Percentiles rank a stretch among this genome's conserved stretches.
Evolutionary conservation across 2,888 invertebrate species (phyloP).

Genomic region (Tiliacea aurago): DNA sequence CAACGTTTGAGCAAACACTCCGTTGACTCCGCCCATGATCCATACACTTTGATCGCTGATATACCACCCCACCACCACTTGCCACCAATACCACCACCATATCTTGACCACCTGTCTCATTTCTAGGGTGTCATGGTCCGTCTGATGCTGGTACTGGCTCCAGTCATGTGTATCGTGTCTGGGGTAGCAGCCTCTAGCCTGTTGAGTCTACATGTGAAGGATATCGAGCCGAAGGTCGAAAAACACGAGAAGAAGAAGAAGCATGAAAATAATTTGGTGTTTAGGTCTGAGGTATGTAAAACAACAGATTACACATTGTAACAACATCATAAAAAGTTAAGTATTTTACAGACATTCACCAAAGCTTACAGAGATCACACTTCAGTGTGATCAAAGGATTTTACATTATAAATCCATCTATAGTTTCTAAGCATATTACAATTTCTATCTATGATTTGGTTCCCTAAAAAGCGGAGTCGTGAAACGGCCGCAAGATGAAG

Average conservation of each 20-base stretch:
- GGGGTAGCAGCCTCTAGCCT: constrained; percentile 98
- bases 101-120: neutral
- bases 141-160: constrained; percentile 98
- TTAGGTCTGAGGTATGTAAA: constrained; percentile 94
- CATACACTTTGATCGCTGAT: constrained; percentile 92
- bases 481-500: neutral
- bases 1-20: constrained; percentile 79
- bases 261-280: constrained; percentile 93
- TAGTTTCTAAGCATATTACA: neutral
- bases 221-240: constrained; percentile 92
- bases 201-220: constrained; percentile 96
- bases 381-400: neutral
- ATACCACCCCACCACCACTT: constrained; percentile 5
- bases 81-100: constrained; percentile 21
- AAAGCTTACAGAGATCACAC: neutral
- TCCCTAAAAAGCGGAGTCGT: neutral
- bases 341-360: neutral
- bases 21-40: constrained; percentile 88
- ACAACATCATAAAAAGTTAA: neutral
- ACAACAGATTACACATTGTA: neutral
- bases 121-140: constrained; percentile 99
- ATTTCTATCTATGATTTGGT: neutral
- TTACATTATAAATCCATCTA: neutral
- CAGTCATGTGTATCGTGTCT: constrained; percentile 99
- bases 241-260: constrained; percentile 92